Conservation (phyloP, 2,797 vertebrate genomes). For the Sphaeramia orbicularis region DNA sequence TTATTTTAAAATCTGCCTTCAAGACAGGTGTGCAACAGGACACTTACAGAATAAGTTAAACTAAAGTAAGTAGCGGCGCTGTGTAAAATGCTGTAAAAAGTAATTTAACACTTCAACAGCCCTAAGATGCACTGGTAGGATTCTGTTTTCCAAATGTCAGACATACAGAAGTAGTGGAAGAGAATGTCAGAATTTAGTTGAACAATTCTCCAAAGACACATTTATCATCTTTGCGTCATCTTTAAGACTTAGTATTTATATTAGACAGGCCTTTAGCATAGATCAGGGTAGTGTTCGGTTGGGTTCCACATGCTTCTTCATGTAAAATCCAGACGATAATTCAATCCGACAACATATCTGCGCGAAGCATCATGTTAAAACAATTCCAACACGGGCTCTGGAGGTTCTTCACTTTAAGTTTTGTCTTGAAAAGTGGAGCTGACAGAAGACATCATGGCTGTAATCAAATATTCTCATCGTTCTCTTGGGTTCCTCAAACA, state of each 20-base stretch:
- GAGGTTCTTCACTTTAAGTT: not conserved
- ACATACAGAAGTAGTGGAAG: too few species aligned
- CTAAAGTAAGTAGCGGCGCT: not conserved
- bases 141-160: too few species aligned
- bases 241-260: too few species aligned
- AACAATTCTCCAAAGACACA: too few species aligned
- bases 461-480: constrained; percentile 17
- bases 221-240: too few species aligned
- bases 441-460: constrained; percentile 16
- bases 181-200: too few species aligned
- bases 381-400: not conserved
- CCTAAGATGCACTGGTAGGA: not conserved
- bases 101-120: constrained; percentile 1
- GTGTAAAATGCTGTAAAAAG: not conserved
- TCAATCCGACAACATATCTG: not conserved
- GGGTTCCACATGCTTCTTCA: too few species aligned
- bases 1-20: too few species aligned
- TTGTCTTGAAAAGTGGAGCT: constrained; percentile 1
- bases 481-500: constrained; percentile 12
- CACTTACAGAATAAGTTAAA: too few species aligned
- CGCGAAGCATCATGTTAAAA: not conserved
- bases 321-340: not conserved
- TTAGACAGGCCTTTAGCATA: too few species aligned
- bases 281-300: too few species aligned
- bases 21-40: too few species aligned